Percentiles rank a stretch among this genome's conserved stretches.
These are phyloP conservation scores for Penaeus monodon DNA, from an alignment of 2,888 invertebrate species.

Conservation along the genomic window DNA sequence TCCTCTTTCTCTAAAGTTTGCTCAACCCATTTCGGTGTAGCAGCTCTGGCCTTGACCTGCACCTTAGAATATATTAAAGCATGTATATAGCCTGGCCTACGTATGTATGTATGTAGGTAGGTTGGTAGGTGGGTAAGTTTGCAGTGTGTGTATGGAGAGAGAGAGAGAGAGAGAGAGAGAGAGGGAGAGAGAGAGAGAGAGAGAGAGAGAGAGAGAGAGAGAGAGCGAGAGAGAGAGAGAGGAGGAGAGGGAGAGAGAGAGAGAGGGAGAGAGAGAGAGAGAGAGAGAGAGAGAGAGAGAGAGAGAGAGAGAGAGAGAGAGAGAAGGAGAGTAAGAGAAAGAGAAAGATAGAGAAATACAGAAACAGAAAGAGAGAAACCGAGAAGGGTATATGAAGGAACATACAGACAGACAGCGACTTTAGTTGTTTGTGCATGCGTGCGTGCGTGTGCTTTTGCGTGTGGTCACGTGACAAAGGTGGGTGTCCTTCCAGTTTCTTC, in stretches of 20 bases:
- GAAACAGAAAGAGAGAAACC: too few relatives aligned
- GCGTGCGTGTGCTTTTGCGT: not conserved
- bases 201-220: not conserved
- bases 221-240: not conserved
- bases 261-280: not conserved
- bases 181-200: not conserved
- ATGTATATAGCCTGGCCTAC: too few relatives aligned
- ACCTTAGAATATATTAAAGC: too few relatives aligned
- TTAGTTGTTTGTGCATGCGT: not conserved
- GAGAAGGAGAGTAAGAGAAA: not conserved
- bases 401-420: too few relatives aligned
- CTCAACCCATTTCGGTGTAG: too few relatives aligned
- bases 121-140: too few relatives aligned
- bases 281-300: constrained; percentile 1
- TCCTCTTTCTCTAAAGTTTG: too few relatives aligned
- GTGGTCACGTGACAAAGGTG: not conserved
- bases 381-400: too few relatives aligned
- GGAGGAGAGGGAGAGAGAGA: not conserved
- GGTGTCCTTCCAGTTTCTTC: too few relatives aligned
- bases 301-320: not conserved
- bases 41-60: too few relatives aligned
- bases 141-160: not conserved
- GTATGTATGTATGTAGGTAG: too few relatives aligned
- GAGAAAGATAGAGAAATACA: too few relatives aligned
- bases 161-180: constrained; percentile 4